These are phyloP conservation scores for Serinus canaria DNA, from an alignment of 2,113 vertebrate genomes.

Conservation along the genomic window DNA sequence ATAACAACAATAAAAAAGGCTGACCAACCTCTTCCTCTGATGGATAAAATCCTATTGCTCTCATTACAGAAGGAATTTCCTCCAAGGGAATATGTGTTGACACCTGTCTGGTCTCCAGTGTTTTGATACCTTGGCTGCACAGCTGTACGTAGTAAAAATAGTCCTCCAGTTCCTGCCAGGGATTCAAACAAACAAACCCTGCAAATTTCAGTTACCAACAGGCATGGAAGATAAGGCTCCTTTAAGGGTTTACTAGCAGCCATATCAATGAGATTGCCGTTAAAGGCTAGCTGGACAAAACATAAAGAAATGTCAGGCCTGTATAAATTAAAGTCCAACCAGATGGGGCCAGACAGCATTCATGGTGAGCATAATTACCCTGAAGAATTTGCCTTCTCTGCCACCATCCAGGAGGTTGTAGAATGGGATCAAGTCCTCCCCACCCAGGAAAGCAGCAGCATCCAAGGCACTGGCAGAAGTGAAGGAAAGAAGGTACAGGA, in stretches of 20 bases:
- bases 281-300: background rate
- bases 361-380: slow-evolving; percentile 67
- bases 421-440: slow-evolving; percentile 85
- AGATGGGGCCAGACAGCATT: background rate
- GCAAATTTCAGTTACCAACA: background rate
- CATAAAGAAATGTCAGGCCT: background rate
- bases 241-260: background rate
- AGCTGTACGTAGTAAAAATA: slow-evolving; percentile 93
- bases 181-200: background rate
- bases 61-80: slow-evolving; percentile 87
- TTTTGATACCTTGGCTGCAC: slow-evolving; percentile 74
- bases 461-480: slow-evolving; percentile 80
- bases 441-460: slow-evolving; percentile 82
- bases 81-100: slow-evolving; percentile 81
- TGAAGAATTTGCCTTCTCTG: slow-evolving; percentile 84
- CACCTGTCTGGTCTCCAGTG: slow-evolving; percentile 78
- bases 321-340: background rate
- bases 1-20: background rate
- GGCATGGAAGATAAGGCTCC: background rate
- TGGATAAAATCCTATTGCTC: slow-evolving; percentile 88
- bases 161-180: slow-evolving; percentile 86
- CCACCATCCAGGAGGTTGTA: slow-evolving; percentile 87
- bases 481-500: background rate
- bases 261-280: background rate
- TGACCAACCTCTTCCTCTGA: slow-evolving; percentile 85